phyloP scores from a whole-genome alignment of 2,888 invertebrate genomes.

The Nomada goodeniana region DNA sequence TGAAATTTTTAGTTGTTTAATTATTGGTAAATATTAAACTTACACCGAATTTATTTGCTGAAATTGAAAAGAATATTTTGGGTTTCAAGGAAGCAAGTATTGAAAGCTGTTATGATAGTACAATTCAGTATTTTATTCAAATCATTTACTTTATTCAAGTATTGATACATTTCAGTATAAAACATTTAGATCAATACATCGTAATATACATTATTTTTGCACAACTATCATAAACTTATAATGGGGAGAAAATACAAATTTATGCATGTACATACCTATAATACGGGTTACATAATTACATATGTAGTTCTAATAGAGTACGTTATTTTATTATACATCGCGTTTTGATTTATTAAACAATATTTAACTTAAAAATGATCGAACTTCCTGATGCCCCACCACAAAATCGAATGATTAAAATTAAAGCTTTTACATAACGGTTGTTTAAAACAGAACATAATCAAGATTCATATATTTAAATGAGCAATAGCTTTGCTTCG shows the following conservation, averaged over 20 bases:
- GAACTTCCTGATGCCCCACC: too few relatives aligned
- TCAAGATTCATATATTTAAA: background rate
- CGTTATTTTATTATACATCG: background rate
- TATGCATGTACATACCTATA: background rate
- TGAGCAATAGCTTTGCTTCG: background rate
- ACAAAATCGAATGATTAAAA: background rate
- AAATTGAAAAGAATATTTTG: conserved; percentile 3
- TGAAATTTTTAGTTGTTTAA: background rate
- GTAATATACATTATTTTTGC: background rate
- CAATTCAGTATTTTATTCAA: background rate
- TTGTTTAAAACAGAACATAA: background rate
- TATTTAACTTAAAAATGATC: background rate
- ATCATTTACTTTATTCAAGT: too few relatives aligned
- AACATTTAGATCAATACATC: background rate
- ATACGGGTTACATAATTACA: conserved; percentile 2
- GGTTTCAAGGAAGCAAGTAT: background rate
- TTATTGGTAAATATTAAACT: background rate
- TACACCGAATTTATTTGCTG: background rate
- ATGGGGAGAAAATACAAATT: background rate
- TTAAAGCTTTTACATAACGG: background rate
- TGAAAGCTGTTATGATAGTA: background rate
- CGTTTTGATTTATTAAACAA: background rate
- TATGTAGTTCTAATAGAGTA: background rate
- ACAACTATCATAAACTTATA: background rate
- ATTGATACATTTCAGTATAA: too few relatives aligned